These are phyloP conservation scores for Poecilia gillii DNA, from an alignment of 2,797 vertebrate genomes.

Conservation along the genomic window DNA sequence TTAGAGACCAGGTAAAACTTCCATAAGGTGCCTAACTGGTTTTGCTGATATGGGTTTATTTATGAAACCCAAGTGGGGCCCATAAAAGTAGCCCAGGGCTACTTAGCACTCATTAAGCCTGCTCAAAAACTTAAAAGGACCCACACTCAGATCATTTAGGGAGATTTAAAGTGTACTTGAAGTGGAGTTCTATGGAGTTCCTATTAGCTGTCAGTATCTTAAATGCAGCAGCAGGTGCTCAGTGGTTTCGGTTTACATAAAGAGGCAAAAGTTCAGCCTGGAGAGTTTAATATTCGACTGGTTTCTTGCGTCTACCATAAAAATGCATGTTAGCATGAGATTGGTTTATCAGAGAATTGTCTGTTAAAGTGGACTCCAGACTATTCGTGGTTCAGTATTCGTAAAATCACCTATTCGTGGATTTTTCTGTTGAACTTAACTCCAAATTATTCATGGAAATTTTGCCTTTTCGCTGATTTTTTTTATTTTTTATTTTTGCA, in stretches of 20 bases:
- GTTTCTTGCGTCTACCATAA: not conserved
- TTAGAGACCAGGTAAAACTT: not conserved
- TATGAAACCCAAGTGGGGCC: not conserved
- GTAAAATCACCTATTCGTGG: not conserved
- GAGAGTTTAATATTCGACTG: not conserved
- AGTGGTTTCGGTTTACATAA: not conserved
- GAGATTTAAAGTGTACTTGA: not conserved
- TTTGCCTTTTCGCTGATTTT: not conserved
- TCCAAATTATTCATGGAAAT: not conserved
- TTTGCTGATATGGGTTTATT: not conserved
- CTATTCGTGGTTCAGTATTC: not conserved
- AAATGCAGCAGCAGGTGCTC: not conserved
- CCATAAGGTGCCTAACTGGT: not conserved
- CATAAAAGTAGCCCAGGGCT: not conserved
- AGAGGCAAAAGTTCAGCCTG: not conserved
- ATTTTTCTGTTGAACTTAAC: too few relatives aligned
- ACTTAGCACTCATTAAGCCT: not conserved
- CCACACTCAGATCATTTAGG: not conserved
- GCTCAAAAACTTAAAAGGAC: not conserved
- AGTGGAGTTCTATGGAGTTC: not conserved
- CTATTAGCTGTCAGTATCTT: not conserved
- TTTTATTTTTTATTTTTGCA: not conserved
- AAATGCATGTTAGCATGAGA: not conserved
- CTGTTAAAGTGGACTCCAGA: not conserved
- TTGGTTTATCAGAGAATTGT: not conserved